These are phyloP conservation scores for Hoplias malabaricus DNA, from an alignment of 2,113 vertebrate species.

Conservation along the genomic window DNA sequence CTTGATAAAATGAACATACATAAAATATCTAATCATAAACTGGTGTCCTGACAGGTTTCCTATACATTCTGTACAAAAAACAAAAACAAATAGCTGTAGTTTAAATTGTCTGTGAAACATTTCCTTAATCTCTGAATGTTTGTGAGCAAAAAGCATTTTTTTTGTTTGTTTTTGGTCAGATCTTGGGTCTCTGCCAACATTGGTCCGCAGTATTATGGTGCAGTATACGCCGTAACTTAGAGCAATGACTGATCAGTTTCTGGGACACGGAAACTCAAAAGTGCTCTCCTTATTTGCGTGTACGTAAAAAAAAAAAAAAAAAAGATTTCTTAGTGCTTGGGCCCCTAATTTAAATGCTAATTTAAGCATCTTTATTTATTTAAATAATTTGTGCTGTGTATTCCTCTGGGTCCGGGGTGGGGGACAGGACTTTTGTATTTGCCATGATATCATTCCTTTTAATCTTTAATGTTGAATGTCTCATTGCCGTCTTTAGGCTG, in stretches of 20 bases:
- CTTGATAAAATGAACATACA: constrained; percentile 24
- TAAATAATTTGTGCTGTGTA: not conserved
- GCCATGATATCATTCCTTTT: not conserved
- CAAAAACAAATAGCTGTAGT: constrained; percentile 22
- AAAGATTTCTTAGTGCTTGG: not conserved
- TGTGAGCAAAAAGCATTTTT: constrained; percentile 8
- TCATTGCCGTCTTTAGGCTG: not conserved
- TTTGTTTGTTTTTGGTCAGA: not conserved
- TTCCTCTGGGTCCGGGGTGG: not conserved
- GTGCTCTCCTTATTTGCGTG: not conserved
- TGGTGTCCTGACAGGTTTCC: constrained; percentile 19
- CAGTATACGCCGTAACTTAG: not conserved
- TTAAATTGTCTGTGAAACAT: constrained; percentile 6
- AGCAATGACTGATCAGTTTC: constrained; percentile 13
- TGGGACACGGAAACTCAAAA: not conserved
- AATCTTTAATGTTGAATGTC: not conserved
- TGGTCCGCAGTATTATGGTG: not conserved
- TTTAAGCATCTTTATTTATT: constrained; percentile 4
- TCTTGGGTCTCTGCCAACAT: constrained; percentile 3
- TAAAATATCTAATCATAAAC: constrained; percentile 15
- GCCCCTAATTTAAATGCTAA: not conserved
- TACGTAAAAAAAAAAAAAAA: no score
- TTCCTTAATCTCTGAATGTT: constrained; percentile 15
- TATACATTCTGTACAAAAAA: constrained; percentile 3
- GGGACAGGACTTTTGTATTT: not conserved